These are phyloP conservation scores for Phoxinus dragarum DNA, from an alignment of 2,797 vertebrate species.

Conservation along the genomic window DNA sequence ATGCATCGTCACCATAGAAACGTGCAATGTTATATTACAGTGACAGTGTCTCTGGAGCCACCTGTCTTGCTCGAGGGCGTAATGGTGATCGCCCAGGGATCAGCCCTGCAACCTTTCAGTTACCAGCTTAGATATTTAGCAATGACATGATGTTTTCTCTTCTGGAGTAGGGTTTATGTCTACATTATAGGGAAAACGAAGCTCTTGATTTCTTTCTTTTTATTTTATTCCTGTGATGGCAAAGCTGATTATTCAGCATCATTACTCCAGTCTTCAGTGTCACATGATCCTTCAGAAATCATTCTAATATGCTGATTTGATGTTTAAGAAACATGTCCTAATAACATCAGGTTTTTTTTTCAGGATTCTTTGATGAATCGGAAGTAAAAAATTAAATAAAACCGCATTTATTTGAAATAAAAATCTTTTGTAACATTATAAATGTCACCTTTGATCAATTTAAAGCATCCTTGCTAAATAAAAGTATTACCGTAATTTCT, in stretches of 20 bases:
- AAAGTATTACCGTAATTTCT: no score
- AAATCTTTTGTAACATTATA: no score
- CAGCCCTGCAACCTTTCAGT: neutral
- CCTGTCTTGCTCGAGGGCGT: neutral
- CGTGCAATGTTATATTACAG: neutral
- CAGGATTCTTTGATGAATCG: neutral
- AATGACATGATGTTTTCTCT: neutral
- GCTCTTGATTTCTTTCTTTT: neutral
- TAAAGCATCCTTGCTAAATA: no score
- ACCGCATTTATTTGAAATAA: no score
- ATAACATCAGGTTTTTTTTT: no score
- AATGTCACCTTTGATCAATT: no score
- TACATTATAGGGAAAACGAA: neutral
- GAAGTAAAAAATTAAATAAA: no score
- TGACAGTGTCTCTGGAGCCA: neutral
- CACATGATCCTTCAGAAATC: neutral
- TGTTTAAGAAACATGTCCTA: neutral
- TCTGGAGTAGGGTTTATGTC: neutral
- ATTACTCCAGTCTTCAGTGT: neutral
- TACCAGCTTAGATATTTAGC: neutral
- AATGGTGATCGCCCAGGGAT: neutral
- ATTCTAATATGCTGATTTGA: neutral
- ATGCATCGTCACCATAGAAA: slow-evolving; percentile 6
- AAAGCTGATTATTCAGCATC: neutral
- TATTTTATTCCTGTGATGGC: neutral